Evolutionary conservation across 2,888 invertebrate genomes (phyloP).

Genomic region (Aphelenchoides bicaudatus): DNA sequence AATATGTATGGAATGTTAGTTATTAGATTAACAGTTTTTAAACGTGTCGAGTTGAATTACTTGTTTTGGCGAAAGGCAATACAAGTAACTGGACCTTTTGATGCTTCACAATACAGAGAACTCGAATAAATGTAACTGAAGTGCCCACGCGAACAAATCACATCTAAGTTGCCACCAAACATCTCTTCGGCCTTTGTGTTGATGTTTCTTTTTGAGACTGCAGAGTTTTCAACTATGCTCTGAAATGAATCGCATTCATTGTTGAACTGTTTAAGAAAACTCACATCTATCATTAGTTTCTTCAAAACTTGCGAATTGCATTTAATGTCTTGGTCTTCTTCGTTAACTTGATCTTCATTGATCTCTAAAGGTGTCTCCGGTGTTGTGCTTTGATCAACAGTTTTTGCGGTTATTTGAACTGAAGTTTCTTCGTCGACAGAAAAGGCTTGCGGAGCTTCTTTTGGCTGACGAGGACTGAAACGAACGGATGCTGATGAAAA

Average conservation of each 20-base stretch:
- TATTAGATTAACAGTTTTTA: too few relatives aligned
- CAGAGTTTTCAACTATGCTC: constrained; percentile 51
- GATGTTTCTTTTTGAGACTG: constrained; percentile 48
- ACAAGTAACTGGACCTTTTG: constrained; percentile 50
- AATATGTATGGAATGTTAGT: too few relatives aligned
- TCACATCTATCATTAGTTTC: constrained; percentile 46
- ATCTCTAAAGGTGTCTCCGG: background rate
- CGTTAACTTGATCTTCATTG: background rate
- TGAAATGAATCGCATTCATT: constrained; percentile 31
- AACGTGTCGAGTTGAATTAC: too few relatives aligned
- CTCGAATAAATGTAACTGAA: constrained; percentile 53
- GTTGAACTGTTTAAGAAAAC: constrained; percentile 14
- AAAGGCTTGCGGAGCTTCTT: background rate
- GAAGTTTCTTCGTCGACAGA: background rate
- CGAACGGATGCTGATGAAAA: background rate
- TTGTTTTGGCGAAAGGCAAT: too few relatives aligned
- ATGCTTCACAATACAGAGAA: constrained; percentile 34
- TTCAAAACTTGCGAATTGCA: constrained; percentile 46
- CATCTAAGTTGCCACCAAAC: constrained; percentile 51
- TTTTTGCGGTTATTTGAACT: background rate
- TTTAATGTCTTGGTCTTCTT: constrained; percentile 27
- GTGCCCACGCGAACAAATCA: constrained; percentile 53
- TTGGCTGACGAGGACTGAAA: too few relatives aligned
- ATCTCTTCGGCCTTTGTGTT: constrained; percentile 34
- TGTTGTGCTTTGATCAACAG: constrained; percentile 5